These are phyloP conservation scores for Microcaecilia unicolor DNA, from an alignment of 2,797 vertebrate genomes.

Conservation along the genomic window DNA sequence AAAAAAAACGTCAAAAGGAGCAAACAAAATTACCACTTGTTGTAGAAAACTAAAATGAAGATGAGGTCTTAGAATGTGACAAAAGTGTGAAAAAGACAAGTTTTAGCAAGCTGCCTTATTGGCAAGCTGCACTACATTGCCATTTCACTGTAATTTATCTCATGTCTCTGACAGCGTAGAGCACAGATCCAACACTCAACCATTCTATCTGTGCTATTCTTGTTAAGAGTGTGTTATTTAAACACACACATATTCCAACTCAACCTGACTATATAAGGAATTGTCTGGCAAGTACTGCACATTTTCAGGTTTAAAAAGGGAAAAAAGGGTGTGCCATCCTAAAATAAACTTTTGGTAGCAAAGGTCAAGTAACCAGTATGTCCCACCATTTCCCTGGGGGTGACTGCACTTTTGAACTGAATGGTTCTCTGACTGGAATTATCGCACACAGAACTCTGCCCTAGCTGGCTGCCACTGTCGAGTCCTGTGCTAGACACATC, in stretches of 20 bases:
- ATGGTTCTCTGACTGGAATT: slow-evolving; percentile 33
- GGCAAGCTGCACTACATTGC: slow-evolving; percentile 13
- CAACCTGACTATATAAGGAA: slow-evolving; percentile 50
- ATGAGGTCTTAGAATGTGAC: too few species aligned
- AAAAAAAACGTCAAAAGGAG: not conserved
- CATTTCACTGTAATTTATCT: slow-evolving; percentile 18
- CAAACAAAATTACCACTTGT: not conserved
- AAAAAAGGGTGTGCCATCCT: too few species aligned
- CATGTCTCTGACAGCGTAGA: slow-evolving; percentile 20
- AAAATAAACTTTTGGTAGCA: slow-evolving; percentile 80
- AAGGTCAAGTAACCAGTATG: slow-evolving; percentile 96
- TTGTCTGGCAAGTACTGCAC: slow-evolving; percentile 20
- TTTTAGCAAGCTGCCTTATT: slow-evolving; percentile 6
- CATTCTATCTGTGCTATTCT: slow-evolving; percentile 24
- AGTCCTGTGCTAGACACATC: slow-evolving; percentile 13
- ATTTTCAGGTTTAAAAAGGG: not conserved
- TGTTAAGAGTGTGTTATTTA: slow-evolving; percentile 36
- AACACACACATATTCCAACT: slow-evolving; percentile 41
- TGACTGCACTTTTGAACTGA: slow-evolving; percentile 70
- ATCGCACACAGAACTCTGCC: slow-evolving; percentile 1
- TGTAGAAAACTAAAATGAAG: too few species aligned
- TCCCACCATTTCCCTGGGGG: slow-evolving; percentile 75
- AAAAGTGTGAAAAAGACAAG: not conserved
- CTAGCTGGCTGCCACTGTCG: slow-evolving; percentile 19
- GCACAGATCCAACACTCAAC: slow-evolving; percentile 24